phyloP scores from a whole-genome alignment of 2,797 vertebrate species.

The Pseudochaenichthys georgianus region DNA sequence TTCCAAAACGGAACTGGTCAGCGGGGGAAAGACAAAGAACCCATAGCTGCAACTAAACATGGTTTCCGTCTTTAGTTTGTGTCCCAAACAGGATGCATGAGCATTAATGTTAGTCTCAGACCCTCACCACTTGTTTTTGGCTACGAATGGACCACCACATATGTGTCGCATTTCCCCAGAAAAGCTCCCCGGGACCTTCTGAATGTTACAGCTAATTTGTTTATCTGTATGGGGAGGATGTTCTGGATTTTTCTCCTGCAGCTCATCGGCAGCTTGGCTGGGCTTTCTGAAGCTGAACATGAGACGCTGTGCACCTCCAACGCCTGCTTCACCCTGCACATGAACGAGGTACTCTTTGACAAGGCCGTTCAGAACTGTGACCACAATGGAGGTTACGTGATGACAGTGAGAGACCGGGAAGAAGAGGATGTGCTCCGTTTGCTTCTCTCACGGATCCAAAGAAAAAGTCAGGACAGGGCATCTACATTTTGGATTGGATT shows the following conservation, averaged over 20 bases:
- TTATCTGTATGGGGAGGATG: conserved; percentile 54
- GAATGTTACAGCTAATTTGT: conserved; percentile 17
- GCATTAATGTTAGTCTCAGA: conserved; percentile 52
- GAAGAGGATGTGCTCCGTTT: conserved; percentile 67
- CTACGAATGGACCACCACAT: conserved; percentile 41
- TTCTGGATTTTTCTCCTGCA: conserved; percentile 68
- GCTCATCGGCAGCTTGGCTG: conserved; percentile 39
- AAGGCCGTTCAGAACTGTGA: conserved; percentile 62
- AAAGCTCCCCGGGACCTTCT: conserved; percentile 22
- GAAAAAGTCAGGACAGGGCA: neutral
- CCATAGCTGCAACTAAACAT: conserved; percentile 51
- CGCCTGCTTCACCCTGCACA: conserved; percentile 78
- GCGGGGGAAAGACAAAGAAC: conserved; percentile 55
- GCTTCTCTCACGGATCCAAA: conserved; percentile 53
- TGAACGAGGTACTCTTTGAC: conserved; percentile 52
- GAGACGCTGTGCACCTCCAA: conserved; percentile 69
- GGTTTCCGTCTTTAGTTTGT: conserved; percentile 76
- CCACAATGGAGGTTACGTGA: conserved; percentile 79
- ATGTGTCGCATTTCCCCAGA: conserved; percentile 26
- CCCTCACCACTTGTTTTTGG: conserved; percentile 40
- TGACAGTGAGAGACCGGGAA: conserved; percentile 67
- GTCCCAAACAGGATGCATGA: conserved; percentile 79
- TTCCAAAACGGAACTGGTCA: conserved; percentile 70
- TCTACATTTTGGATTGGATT: conserved; percentile 81
- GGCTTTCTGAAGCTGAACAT: conserved; percentile 30